A percentile compares a stretch with the other conserved stretches of the same genome.
These are phyloP conservation scores for Neoscelio sp. DNA, from an alignment of 2,888 invertebrate genomes.

Conservation along the genomic window DNA sequence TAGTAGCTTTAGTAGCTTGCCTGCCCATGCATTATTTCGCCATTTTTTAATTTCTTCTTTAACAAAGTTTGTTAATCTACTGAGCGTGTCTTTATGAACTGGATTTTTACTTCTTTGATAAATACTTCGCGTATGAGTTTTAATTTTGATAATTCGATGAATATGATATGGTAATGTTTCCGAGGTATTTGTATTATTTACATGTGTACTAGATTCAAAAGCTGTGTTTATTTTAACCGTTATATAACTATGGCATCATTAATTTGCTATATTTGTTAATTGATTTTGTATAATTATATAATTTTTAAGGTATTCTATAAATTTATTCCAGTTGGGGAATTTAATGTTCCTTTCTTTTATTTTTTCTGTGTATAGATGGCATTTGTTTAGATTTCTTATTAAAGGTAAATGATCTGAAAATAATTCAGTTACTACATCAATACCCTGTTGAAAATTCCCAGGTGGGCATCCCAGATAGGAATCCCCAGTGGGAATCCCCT, in stretches of 20 bases:
- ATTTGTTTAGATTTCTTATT: background rate
- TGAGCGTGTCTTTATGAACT: no score
- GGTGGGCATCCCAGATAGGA: no score
- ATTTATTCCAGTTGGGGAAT: background rate
- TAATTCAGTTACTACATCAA: background rate
- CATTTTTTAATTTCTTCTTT: constrained; percentile 11
- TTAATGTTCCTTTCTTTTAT: no score
- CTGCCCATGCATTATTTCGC: constrained; percentile 4
- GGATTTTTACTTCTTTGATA: no score
- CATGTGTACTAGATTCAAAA: no score
- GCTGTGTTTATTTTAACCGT: no score
- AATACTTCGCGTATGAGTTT: no score
- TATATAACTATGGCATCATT: background rate
- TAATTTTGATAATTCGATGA: no score
- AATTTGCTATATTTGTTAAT: background rate
- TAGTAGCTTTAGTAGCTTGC: constrained; percentile 1
- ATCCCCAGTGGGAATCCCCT: no score
- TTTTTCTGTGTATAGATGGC: background rate
- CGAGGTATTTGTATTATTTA: no score
- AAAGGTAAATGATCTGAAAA: background rate
- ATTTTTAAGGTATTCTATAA: background rate
- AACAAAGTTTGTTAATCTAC: background rate
- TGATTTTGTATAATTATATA: background rate
- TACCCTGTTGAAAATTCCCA: no score
- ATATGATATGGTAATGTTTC: no score